Conservation (phyloP, 2,113 vertebrate species). For the Pseudonaja textilis region DNA sequence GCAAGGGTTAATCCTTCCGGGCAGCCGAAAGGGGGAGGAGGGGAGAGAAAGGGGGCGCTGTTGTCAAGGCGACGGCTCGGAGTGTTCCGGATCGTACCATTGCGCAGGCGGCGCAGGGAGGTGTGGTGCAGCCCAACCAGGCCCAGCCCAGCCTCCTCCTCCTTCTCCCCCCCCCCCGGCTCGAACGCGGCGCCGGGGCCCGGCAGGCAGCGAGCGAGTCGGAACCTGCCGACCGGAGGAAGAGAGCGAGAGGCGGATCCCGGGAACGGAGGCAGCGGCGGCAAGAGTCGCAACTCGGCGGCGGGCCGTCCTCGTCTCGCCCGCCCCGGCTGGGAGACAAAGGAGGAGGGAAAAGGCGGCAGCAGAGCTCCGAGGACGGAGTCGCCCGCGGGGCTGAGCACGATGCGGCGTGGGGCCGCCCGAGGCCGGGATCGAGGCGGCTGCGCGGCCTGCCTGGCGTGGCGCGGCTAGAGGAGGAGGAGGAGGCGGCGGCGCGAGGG, state of each 20-base stretch:
- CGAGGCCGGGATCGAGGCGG: slow-evolving; percentile 11
- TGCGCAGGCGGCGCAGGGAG: slow-evolving; percentile 25
- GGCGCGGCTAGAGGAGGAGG: slow-evolving; percentile 16
- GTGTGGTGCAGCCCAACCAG: not conserved
- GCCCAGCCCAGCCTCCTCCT: slow-evolving; percentile 16
- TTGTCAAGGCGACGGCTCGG: slow-evolving; percentile 52
- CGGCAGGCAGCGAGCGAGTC: slow-evolving; percentile 24
- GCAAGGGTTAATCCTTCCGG: slow-evolving; percentile 22
- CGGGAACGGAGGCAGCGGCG: slow-evolving; percentile 19
- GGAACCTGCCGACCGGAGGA: slow-evolving; percentile 4
- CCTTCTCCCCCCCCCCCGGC: slow-evolving; percentile 10
- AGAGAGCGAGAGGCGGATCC: not conserved
- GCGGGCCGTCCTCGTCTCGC: not conserved
- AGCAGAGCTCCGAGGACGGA: not conserved
- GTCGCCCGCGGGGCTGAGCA: slow-evolving; percentile 22
- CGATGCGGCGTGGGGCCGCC: slow-evolving; percentile 35
- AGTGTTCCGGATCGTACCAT: slow-evolving; percentile 54
- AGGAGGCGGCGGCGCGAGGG: not conserved
- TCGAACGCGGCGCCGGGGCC: slow-evolving; percentile 41
- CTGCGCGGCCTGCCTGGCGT: slow-evolving; percentile 35
- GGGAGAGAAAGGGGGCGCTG: not conserved
- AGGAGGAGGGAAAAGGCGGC: slow-evolving; percentile 18
- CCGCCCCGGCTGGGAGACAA: slow-evolving; percentile 30
- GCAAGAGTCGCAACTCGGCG: not conserved
- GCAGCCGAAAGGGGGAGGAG: not conserved